Base-by-base conservation (phyloP, 2,888 invertebrate species). In the Carcina quercana region DNA sequence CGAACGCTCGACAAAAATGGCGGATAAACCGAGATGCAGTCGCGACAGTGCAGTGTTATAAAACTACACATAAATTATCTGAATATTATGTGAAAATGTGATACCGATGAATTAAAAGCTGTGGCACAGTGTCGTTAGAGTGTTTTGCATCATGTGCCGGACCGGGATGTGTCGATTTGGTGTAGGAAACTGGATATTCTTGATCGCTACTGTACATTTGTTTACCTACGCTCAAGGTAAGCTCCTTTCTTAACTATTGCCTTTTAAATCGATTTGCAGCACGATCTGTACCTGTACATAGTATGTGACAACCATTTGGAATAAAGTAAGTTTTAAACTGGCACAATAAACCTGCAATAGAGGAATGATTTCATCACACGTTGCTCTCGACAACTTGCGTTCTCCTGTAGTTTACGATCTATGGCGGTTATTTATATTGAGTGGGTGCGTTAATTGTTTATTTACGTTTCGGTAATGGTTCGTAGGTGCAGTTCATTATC, bases 181-280 rank as follows among this genome's bases (percentile, higher is more conserved):
- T 49, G 63, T 70, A 38, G 72, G 71, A 65, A 79, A 78, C 74
- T 83, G 82, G 80, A 80, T 84, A 63, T 79, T 78, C 65, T 73
- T 83, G 72, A 52, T 75, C 51, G 69, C 60, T 61, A 64, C 65
- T 50, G 52, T 73, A 51, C 67, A 74, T 73, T 83, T 84, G 83
- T 84, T 84, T 84, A 84, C 84, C 75, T 79, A 73, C 60, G 76
- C 61, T 63, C 72, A 83, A 84, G 84, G 84, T 84, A 68, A 76
- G 76, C 59, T 57, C 61, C 65, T 67, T 70, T 61, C 59, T 53
- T 59, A 74, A 76, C 76, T 75, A 78, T 68, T 68, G 51, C 55
- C 55, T 64, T 69, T 65, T 66, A 63, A 45, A 76, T 74, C 63
- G 71, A 78, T 78, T 71, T 58, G 42, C 35, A n/a, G 49, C 40